Evolutionary conservation across 1,140 invertebrate species (phyloP).

Genomic region (Dryas iulia): DNA sequence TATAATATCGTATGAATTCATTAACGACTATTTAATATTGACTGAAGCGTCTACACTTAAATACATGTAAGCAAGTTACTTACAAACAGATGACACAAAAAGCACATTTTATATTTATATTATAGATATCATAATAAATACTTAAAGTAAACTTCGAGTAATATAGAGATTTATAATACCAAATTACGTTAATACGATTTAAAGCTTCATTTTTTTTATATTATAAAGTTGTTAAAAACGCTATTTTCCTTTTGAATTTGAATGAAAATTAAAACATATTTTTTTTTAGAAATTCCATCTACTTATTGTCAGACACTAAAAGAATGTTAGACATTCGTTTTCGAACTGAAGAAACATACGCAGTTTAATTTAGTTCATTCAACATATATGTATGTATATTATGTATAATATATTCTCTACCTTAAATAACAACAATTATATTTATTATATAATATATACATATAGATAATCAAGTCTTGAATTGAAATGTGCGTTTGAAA

Average conservation of each 20-base stretch:
- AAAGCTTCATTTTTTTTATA: slow-evolving; percentile 69
- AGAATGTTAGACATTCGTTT: slow-evolving; percentile 65
- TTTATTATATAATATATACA: slow-evolving; percentile 48
- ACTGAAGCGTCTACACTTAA: not conserved
- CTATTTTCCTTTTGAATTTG: slow-evolving; percentile 27
- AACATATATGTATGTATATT: not conserved
- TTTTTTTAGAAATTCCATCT: slow-evolving; percentile 45
- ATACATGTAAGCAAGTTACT: not conserved
- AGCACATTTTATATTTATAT: slow-evolving; percentile 24
- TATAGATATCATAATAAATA: slow-evolving; percentile 20
- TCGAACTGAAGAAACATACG: not conserved
- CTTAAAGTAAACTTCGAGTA: slow-evolving; percentile 34
- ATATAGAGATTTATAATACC: slow-evolving; percentile 48
- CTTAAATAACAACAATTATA: slow-evolving; percentile 1
- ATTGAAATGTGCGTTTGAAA: slow-evolving; percentile 66
- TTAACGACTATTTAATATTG: no score
- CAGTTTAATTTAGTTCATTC: not conserved
- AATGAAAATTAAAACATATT: slow-evolving; percentile 22
- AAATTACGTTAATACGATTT: slow-evolving; percentile 68
- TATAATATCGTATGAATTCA: no score
- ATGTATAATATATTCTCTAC: not conserved
- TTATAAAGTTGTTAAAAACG: slow-evolving; percentile 52
- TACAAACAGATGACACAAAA: slow-evolving; percentile 21
- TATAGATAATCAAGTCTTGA: slow-evolving; percentile 70
- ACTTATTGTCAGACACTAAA: slow-evolving; percentile 74